Evolutionary conservation across 1,140 invertebrate species (phyloP).

Genomic region (Eciton burchellii): DNA sequence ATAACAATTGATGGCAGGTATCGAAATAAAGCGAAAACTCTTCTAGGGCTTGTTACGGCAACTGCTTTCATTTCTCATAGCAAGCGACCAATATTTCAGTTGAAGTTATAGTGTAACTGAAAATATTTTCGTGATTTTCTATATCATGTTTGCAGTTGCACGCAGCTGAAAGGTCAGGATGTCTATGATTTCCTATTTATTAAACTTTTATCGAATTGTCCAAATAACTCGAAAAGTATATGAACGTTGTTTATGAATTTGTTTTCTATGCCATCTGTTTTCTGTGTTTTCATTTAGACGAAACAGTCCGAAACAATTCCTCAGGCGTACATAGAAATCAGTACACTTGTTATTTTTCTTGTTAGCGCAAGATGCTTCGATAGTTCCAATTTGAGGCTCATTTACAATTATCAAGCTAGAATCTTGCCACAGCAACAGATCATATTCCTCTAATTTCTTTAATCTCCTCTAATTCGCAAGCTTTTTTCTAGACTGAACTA

Average conservation of each 20-base stretch:
- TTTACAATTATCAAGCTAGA: not conserved
- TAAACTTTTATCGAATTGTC: constrained; percentile 10
- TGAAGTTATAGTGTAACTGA: not conserved
- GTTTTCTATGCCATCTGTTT: not conserved
- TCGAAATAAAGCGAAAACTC: not conserved
- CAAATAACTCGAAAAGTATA: not conserved
- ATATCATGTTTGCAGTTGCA: not conserved
- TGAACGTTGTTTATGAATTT: not conserved
- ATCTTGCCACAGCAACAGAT: too few species aligned
- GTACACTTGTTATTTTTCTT: not conserved
- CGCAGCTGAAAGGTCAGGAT: not conserved
- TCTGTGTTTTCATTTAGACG: not conserved
- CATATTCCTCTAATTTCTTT: too few species aligned
- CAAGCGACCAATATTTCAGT: constrained; percentile 17
- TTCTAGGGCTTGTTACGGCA: not conserved
- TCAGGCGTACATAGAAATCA: not conserved
- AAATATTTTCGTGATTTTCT: constrained; percentile 20
- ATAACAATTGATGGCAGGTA: not conserved
- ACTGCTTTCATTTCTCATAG: constrained; percentile 1
- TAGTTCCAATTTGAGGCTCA: not conserved
- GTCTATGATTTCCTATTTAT: not conserved
- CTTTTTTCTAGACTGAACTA: too few species aligned
- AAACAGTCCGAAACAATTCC: not conserved
- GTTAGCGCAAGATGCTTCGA: not conserved
- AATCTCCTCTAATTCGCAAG: too few species aligned